phyloP scores from a whole-genome alignment of 2,797 vertebrate species.

The Sebastes kiyomatsui region DNA sequence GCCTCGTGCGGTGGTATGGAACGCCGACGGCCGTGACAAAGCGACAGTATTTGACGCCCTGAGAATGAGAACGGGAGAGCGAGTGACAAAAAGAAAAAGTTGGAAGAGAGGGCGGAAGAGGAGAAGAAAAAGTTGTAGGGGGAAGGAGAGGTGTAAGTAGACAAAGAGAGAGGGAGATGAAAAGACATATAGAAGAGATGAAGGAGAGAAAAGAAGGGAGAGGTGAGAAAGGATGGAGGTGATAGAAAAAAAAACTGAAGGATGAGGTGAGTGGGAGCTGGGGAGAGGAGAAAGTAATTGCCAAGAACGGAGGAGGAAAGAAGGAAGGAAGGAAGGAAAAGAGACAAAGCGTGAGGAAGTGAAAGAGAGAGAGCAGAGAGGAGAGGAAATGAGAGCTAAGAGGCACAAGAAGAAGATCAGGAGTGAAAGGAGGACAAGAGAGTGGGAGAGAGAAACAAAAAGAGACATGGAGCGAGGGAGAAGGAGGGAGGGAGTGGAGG shows the following conservation, averaged over 20 bases:
- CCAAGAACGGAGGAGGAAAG: neutral
- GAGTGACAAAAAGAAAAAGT: neutral
- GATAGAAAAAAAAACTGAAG: neutral
- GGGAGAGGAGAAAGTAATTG: neutral
- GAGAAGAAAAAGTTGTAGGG: neutral
- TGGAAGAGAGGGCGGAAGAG: neutral
- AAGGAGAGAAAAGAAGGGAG: no score
- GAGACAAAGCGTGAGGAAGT: neutral
- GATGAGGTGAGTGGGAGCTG: neutral
- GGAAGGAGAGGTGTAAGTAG: neutral
- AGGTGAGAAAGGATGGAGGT: neutral
- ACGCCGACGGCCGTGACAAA: no score
- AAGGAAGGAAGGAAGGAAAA: neutral
- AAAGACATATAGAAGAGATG: neutral
- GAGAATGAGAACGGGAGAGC: no score
- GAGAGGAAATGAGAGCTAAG: neutral
- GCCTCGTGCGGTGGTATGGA: no score
- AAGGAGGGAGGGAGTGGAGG: neutral
- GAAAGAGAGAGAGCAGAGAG: neutral
- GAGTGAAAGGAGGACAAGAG: neutral
- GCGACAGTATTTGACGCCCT: no score
- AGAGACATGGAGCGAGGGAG: neutral
- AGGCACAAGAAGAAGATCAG: neutral
- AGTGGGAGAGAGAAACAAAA: conserved; percentile 28
- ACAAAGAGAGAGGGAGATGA: neutral